A percentile compares a stretch with the other conserved stretches of the same genome.
phyloP scores from a whole-genome alignment of 30 jellyfish, hydroid and myxozoan species.

The Hydra vulgaris region DNA sequence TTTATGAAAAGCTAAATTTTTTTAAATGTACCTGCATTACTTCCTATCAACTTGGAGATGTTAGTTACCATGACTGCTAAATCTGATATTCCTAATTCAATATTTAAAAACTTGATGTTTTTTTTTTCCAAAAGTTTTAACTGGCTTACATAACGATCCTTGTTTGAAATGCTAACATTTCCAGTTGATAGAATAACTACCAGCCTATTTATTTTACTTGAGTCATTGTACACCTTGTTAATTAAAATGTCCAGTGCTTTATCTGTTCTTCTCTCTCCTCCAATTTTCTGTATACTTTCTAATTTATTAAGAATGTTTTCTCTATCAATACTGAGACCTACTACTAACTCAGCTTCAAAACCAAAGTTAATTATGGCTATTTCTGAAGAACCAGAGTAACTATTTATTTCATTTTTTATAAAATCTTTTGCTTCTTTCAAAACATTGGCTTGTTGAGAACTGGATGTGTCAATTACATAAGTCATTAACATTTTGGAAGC shows the following conservation, averaged over 20 bases:
- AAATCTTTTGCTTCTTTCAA: neutral
- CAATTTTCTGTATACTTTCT: slow-evolving; percentile 13
- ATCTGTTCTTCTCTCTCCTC: slow-evolving; percentile 67
- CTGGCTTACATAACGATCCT: neutral
- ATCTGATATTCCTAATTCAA: neutral
- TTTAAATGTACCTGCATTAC: slow-evolving; percentile 1
- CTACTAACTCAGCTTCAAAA: neutral
- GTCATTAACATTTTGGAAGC: slow-evolving; percentile 4
- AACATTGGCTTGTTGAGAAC: neutral
- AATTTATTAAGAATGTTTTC: neutral
- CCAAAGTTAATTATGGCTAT: slow-evolving; percentile 15
- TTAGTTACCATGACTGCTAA: neutral
- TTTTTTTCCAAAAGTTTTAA: neutral
- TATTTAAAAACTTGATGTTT: neutral
- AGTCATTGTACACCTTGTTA: slow-evolving; percentile 25
- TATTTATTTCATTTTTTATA: neutral
- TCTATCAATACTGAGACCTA: slow-evolving; percentile 7
- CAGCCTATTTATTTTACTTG: neutral
- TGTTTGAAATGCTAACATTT: neutral
- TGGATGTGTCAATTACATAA: slow-evolving; percentile 22
- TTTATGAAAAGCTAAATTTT: too few species aligned
- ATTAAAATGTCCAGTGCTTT: slow-evolving; percentile 30
- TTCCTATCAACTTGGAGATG: neutral
- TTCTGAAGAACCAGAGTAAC: neutral
- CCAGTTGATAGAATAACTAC: slow-evolving; percentile 1